A percentile compares a stretch with the other conserved stretches of the same genome.
Evolutionary conservation across 2,113 vertebrate species (phyloP).

Genomic region (Cryptotis parvus): DNA sequence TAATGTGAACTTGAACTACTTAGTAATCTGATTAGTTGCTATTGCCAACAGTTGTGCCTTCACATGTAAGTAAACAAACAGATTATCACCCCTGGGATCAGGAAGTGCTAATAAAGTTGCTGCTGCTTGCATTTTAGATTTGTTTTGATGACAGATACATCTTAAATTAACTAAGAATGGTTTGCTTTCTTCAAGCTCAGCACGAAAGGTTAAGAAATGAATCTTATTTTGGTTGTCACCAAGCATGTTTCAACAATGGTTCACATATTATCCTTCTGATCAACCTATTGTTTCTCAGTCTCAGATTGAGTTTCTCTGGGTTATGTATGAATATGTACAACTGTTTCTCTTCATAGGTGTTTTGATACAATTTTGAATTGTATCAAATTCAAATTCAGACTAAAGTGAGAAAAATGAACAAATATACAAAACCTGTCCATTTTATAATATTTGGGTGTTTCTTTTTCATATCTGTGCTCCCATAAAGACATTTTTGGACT

Average conservation of each 20-base stretch:
- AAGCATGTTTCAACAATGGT: constrained; percentile 27
- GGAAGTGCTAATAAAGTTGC: constrained; percentile 86
- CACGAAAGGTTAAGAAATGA: constrained; percentile 30
- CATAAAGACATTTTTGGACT: no score
- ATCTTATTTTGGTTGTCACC: neutral
- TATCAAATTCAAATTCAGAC: no score
- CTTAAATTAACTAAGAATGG: constrained; percentile 67
- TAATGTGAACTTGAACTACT: constrained; percentile 75
- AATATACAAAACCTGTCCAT: neutral
- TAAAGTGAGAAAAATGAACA: constrained; percentile 12
- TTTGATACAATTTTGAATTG: no score
- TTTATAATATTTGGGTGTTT: neutral
- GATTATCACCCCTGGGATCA: constrained; percentile 87
- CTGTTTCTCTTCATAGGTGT: neutral
- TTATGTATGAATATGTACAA: neutral
- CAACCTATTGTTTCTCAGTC: neutral
- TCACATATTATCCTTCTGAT: neutral
- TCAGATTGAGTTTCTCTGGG: neutral
- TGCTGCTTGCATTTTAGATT: constrained; percentile 82
- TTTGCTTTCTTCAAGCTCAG: constrained; percentile 63
- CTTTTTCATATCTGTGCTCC: constrained; percentile 1
- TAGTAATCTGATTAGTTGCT: constrained; percentile 80
- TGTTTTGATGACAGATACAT: constrained; percentile 68
- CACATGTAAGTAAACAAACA: constrained; percentile 83
- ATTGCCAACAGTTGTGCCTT: constrained; percentile 79